These are phyloP conservation scores for Sciurus vulgaris DNA, from an alignment of 2,797 vertebrate genomes.

Conservation along the genomic window DNA sequence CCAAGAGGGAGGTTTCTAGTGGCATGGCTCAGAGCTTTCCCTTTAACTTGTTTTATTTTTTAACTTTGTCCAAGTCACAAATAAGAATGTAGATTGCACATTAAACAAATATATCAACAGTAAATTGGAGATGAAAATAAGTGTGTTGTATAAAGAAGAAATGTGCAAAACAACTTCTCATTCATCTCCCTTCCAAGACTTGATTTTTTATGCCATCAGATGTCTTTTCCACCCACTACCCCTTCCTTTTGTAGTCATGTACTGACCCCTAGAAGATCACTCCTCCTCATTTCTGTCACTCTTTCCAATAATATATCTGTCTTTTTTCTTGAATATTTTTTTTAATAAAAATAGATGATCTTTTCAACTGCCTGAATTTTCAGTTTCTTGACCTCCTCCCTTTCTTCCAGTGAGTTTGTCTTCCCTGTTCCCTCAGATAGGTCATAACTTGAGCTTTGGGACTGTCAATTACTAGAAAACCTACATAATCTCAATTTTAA, in stretches of 20 bases:
- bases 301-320: slow-evolving; percentile 47
- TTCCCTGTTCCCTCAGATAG: background rate
- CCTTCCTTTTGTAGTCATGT: slow-evolving; percentile 50
- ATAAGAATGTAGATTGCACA: slow-evolving; percentile 27
- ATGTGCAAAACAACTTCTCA: slow-evolving; percentile 60
- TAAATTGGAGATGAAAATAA: slow-evolving; percentile 61
- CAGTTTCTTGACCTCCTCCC: slow-evolving; percentile 19
- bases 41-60: slow-evolving; percentile 50
- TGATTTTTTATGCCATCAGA: slow-evolving; percentile 65
- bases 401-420: slow-evolving; percentile 5
- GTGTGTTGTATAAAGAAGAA: slow-evolving; percentile 44
- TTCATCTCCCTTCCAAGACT: background rate
- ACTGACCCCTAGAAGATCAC: slow-evolving; percentile 60
- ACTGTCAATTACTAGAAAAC: slow-evolving; percentile 3
- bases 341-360: background rate
- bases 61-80: slow-evolving; percentile 40
- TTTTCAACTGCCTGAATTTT: slow-evolving; percentile 51
- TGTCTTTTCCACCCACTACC: slow-evolving; percentile 2
- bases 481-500: slow-evolving; percentile 16
- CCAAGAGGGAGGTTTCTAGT: background rate
- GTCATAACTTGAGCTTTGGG: background rate
- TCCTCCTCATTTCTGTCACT: slow-evolving; percentile 65
- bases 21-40: background rate
- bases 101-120: slow-evolving; percentile 29
- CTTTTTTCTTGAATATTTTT: slow-evolving; percentile 53